These are phyloP conservation scores for Ctenosaura bakeri DNA, from an alignment of 2,797 vertebrate species.

Conservation along the genomic window DNA sequence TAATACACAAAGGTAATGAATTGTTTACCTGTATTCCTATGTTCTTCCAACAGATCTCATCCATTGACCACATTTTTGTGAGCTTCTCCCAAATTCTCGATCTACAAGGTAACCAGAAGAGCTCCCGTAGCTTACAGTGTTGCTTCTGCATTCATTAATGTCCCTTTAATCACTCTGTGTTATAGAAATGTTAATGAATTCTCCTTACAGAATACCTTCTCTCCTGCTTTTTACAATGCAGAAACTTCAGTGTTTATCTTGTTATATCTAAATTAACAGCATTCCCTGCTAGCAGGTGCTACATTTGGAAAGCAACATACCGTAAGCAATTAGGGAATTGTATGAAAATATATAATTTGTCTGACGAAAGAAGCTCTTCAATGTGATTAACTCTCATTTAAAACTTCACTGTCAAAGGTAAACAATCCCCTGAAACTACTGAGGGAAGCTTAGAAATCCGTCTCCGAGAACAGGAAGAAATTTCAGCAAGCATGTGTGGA, in stretches of 20 bases:
- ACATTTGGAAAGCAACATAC: conserved; percentile 68
- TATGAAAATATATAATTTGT: conserved; percentile 77
- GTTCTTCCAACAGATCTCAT: not conserved
- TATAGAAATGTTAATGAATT: conserved; percentile 47
- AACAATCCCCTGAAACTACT: conserved; percentile 49
- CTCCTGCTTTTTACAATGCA: conserved; percentile 13
- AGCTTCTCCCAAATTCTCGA: not conserved
- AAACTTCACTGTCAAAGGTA: conserved; percentile 45
- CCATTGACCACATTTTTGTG: no score
- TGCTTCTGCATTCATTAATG: not conserved
- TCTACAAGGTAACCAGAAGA: not conserved
- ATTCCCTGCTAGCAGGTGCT: conserved; percentile 69
- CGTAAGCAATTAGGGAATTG: conserved; percentile 77
- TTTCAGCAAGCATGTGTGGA: no score
- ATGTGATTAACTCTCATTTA: conserved; percentile 70
- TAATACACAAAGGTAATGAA: not conserved
- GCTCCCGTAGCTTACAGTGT: not conserved
- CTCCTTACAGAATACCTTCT: conserved; percentile 35
- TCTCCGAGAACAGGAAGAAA: not conserved
- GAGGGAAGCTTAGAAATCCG: rapidly evolving
- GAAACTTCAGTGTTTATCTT: conserved; percentile 60
- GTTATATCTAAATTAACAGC: conserved; percentile 70
- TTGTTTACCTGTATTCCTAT: no score
- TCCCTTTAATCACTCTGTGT: conserved; percentile 27
- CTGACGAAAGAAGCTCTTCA: conserved; percentile 71